These are phyloP conservation scores for Stegodyphus mimosarum DNA, from an alignment of 1,140 invertebrate genomes.

Conservation along the genomic window DNA sequence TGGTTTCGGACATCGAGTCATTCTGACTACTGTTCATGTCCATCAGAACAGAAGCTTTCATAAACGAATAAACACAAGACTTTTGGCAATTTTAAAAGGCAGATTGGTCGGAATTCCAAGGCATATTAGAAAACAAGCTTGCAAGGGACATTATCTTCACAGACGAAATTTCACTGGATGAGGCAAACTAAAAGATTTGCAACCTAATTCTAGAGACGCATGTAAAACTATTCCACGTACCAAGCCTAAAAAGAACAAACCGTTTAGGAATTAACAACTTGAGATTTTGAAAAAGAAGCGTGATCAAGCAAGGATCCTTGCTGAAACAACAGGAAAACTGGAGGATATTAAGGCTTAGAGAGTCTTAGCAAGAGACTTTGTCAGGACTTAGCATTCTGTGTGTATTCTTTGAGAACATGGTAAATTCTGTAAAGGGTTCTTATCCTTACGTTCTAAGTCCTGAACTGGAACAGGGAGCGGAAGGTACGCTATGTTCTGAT, in stretches of 20 bases:
- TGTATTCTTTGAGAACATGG: too few relatives aligned
- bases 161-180: constrained; percentile 8
- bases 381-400: too few relatives aligned
- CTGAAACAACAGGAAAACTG: too few relatives aligned
- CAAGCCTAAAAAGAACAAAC: background rate
- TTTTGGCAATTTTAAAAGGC: constrained; percentile 12
- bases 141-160: constrained; percentile 7
- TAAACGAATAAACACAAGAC: background rate
- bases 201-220: constrained; percentile 8
- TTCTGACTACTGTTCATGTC: background rate
- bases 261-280: background rate
- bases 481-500: too few relatives aligned
- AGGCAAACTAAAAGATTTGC: constrained; percentile 24
- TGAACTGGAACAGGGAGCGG: too few relatives aligned
- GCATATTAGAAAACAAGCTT: constrained; percentile 11
- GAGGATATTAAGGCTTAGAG: too few relatives aligned
- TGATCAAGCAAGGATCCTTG: background rate
- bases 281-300: background rate
- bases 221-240: constrained; percentile 20
- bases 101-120: constrained; percentile 1
- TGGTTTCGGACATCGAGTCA: background rate
- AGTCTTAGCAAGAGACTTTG: too few relatives aligned
- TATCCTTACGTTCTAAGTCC: too few relatives aligned
- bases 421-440: too few relatives aligned
- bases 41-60: background rate